A percentile compares a stretch with the other conserved stretches of the same genome.
These are phyloP conservation scores for Alectoris magna DNA, from an alignment of 2,797 vertebrate species.

Conservation along the genomic window DNA sequence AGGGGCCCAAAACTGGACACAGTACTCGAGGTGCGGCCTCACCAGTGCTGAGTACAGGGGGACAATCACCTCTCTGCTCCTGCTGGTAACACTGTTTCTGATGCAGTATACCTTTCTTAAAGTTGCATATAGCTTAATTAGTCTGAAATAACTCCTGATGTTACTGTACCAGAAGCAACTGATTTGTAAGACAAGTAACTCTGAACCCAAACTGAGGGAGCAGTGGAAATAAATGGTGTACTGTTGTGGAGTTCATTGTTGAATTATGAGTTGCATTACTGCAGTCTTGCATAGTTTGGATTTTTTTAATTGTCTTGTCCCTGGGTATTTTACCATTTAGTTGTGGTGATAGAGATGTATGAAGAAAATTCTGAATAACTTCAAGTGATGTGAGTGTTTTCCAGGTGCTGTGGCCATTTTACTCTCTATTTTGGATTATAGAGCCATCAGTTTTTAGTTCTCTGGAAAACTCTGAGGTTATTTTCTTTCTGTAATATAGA, in stretches of 20 bases:
- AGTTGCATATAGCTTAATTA: neutral
- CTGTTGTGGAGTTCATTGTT: neutral
- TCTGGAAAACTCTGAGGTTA: neutral
- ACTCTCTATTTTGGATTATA: neutral
- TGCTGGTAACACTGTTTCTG: no score
- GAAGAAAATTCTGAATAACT: neutral
- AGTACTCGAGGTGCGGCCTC: no score
- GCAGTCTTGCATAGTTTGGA: neutral
- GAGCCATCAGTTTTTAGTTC: neutral
- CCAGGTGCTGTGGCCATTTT: neutral
- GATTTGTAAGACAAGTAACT: neutral
- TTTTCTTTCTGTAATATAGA: neutral
- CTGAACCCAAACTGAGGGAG: neutral
- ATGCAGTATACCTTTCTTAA: neutral
- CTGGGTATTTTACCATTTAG: neutral
- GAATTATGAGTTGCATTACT: neutral
- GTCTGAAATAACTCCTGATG: neutral
- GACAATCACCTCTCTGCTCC: no score
- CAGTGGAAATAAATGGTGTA: neutral
- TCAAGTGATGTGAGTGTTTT: neutral
- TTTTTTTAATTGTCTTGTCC: neutral
- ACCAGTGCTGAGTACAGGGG: no score
- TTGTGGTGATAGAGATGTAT: neutral
- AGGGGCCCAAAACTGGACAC: no score
- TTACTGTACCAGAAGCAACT: neutral